Conservation (phyloP, 2,113 vertebrate species). For the Leptocoma aspasia region DNA sequence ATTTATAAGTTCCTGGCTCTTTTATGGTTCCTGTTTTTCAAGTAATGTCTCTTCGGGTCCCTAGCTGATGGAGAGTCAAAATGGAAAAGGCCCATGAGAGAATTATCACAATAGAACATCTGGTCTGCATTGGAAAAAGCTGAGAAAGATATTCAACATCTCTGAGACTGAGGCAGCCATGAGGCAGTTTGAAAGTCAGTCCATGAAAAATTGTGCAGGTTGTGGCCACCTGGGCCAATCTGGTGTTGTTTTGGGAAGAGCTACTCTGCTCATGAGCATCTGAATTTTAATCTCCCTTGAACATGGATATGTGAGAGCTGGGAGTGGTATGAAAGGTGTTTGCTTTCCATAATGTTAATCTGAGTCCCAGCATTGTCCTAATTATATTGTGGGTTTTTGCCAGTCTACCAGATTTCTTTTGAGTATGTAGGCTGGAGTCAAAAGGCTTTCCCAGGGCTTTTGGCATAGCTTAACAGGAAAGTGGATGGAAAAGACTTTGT, state of each 20-base stretch:
- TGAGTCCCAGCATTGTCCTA: background rate
- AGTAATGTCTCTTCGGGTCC: conserved; percentile 56
- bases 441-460: conserved; percentile 16
- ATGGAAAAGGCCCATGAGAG: conserved; percentile 57
- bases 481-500: background rate
- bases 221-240: conserved; percentile 31
- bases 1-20: conserved; percentile 68
- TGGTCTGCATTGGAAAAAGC: conserved; percentile 59
- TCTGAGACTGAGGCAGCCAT: background rate
- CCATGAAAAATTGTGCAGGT: background rate
- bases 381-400: background rate
- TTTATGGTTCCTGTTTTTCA: conserved; percentile 61
- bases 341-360: background rate
- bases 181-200: conserved; percentile 6
- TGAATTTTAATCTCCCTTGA: background rate
- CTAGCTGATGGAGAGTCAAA: conserved; percentile 57
- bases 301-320: background rate
- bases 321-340: conserved; percentile 8
- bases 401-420: background rate
- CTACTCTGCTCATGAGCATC: background rate
- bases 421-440: background rate
- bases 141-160: conserved; percentile 41
- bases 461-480: conserved; percentile 8
- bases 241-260: background rate
- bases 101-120: conserved; percentile 60